A percentile compares a stretch with the other conserved stretches of the same genome.
These are phyloP conservation scores for Hypotaenidia okinawae DNA, from an alignment of 2,797 vertebrate species.

Conservation along the genomic window DNA sequence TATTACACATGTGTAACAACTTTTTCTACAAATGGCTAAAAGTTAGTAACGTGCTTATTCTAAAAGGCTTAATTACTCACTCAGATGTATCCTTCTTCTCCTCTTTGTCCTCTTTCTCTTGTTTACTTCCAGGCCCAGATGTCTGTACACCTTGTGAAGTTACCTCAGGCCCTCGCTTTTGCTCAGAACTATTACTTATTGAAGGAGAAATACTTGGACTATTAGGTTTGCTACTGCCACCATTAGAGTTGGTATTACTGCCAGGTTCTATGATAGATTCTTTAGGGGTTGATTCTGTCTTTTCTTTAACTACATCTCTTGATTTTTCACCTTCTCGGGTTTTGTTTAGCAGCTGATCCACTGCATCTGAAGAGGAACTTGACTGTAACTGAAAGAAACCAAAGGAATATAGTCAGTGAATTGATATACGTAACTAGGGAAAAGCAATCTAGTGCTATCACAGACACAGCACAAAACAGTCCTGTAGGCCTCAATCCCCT, in stretches of 20 bases:
- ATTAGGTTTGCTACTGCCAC: slow-evolving; percentile 87
- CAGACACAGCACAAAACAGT: neutral
- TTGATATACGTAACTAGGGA: neutral
- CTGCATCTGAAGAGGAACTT: slow-evolving; percentile 88
- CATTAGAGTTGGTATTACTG: slow-evolving; percentile 74
- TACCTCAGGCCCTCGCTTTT: slow-evolving; percentile 92
- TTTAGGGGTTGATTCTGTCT: slow-evolving; percentile 81
- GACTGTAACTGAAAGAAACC: slow-evolving; percentile 88
- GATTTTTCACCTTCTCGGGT: slow-evolving; percentile 91
- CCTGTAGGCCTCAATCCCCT: neutral
- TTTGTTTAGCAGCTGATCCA: slow-evolving; percentile 92
- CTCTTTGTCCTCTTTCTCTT: slow-evolving; percentile 91
- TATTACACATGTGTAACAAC: neutral
- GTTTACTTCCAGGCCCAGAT: slow-evolving; percentile 86
- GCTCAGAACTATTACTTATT: slow-evolving; percentile 80
- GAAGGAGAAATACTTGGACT: slow-evolving; percentile 89
- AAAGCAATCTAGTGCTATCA: neutral
- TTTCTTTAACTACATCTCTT: slow-evolving; percentile 90
- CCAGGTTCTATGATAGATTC: slow-evolving; percentile 78
- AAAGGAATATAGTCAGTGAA: slow-evolving; percentile 2
- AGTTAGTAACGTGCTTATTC: neutral
- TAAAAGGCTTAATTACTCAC: slow-evolving; percentile 81
- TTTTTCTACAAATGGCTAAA: neutral
- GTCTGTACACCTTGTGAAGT: slow-evolving; percentile 97
- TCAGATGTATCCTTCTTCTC: slow-evolving; percentile 94